These are phyloP conservation scores for Apostichopus japonicus DNA, from an alignment of 35 echinoderm and acorn worm genomes.

Conservation along the genomic window DNA sequence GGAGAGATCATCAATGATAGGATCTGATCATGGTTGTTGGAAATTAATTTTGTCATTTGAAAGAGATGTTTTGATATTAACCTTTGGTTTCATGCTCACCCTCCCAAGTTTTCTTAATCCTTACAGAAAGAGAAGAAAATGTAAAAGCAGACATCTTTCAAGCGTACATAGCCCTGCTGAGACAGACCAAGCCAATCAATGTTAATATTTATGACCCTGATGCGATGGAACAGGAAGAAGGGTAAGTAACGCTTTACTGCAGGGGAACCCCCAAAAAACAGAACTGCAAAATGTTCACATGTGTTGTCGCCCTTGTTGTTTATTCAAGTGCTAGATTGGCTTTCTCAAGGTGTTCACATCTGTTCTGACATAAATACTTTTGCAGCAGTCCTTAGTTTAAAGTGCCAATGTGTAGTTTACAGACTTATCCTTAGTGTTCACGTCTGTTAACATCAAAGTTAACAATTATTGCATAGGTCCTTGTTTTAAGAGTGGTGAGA, in stretches of 20 bases:
- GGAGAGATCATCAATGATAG: no score
- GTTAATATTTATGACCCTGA: slow-evolving; percentile 82
- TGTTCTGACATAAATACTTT: no score
- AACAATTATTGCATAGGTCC: no score
- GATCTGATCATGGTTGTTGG: no score
- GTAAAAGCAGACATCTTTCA: slow-evolving; percentile 99
- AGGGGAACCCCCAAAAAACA: not conserved
- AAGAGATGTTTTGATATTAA: not conserved
- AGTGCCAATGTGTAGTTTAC: no score
- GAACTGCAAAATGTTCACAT: not conserved
- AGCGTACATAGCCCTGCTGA: slow-evolving; percentile 89
- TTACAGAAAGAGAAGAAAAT: slow-evolving; percentile 96
- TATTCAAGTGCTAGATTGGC: no score
- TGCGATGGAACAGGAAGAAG: slow-evolving; percentile 96
- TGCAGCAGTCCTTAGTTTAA: no score
- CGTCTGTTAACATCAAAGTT: no score
- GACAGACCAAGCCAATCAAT: slow-evolving; percentile 87
- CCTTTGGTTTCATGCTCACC: not conserved
- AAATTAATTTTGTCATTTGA: not conserved
- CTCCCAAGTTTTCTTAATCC: not conserved
- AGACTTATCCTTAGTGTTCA: no score
- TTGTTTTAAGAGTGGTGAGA: no score
- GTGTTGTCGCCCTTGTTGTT: no score
- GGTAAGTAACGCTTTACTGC: slow-evolving; percentile 52
- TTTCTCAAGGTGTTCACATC: no score